Evolutionary conservation across 2,113 vertebrate genomes (phyloP), one percentile per base, ranked within the genome.

Genomic region (Ovis canadensis): DNA sequence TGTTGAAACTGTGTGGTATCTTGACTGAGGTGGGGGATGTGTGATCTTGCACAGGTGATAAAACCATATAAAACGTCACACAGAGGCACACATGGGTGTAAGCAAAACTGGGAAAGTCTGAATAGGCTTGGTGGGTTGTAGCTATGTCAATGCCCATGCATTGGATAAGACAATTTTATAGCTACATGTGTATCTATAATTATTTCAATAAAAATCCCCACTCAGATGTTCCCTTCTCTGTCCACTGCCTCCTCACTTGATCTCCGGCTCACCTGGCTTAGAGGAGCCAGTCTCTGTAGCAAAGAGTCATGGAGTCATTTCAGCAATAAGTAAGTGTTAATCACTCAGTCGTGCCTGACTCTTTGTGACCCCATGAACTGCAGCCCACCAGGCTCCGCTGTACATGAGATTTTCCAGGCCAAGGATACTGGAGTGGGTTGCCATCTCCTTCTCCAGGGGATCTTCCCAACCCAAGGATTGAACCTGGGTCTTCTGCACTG

Each of bases 291-390:
- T 25, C 43, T 89, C 64, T 45, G 55, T 52, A 17, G 52, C 23
- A 43, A 48, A 48, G 17, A 15, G 59, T 4, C 19, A 0, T 1
- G 17, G 77, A 31, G 33, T 21, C 7, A 17, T 45, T 33, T 50
- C 3, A 36, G 7, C n/a, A 52, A 91, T 62, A 62, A 62, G 29
- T 57, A 29, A 60, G 27, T 29, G 60, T 14, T 62, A 62, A 31
- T 62, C 1, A 0, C 60, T 62, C 60, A 62, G 60, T 62, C 0
- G 0, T 62, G 29, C 60, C 29, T 1, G 29, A 62, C 29, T 31
- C 60, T 62, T 62, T 31, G 29, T 3, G 29, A 62, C 60, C 6
- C 29, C 29, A 15, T 62, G 59, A 31, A 31, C 29, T 62, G 59
- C 59, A 62, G 59, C 59, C 59, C 29, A 62, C 29, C 6, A 62